Evolutionary conservation across 2,797 vertebrate genomes (phyloP), one percentile per base, ranked within the genome.

Genomic region (Leuciscus waleckii): DNA sequence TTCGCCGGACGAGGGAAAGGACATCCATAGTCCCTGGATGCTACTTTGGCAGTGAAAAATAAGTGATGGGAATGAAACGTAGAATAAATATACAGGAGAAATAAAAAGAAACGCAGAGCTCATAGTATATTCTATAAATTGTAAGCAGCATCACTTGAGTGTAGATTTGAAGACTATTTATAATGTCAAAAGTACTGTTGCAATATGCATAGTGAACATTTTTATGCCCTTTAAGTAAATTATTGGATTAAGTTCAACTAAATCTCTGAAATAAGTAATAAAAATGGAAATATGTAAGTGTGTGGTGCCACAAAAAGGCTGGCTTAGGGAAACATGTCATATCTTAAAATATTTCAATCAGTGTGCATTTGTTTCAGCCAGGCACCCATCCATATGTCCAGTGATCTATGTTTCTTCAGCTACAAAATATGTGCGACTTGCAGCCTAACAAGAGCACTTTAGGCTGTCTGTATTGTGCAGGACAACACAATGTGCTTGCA

Each of bases 401-500:
- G 56, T 69, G 75, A 82, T 69, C 17, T 86, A 58, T n/a, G 77
- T 82, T 85, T 84, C 77, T 71, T 56, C 43, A 68, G 77, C 19
- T 14, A 39, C 77, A 88, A 88, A 84, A 82, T 81, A 79, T 46
- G 73, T 84, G 79, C 77, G 23, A 73, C 79, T 80, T 67, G 83
- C 79, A 84, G 79, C 51, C 46, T 88, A 90, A 88, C 86, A 82
- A 82, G 83, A 84, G 79, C 89, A 83, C 88, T 90, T 88, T 83
- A 83, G 73, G 67, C 77, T 88, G 87, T 88, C 79, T 86, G 84
- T 86, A 86, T 89, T 90, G 87, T 85, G 51, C 85, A 74, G 93
- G 93, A 93, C 94, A 94, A 94, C 93, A 94, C 95, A 95, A 93
- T 94, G 94, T 93, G 92, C 93, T 94, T 93, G 93, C 93, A 94